Evolutionary conservation across 1,140 invertebrate genomes (phyloP), one percentile per base, ranked within the genome.

Genomic region (Scaptomyza montana): DNA sequence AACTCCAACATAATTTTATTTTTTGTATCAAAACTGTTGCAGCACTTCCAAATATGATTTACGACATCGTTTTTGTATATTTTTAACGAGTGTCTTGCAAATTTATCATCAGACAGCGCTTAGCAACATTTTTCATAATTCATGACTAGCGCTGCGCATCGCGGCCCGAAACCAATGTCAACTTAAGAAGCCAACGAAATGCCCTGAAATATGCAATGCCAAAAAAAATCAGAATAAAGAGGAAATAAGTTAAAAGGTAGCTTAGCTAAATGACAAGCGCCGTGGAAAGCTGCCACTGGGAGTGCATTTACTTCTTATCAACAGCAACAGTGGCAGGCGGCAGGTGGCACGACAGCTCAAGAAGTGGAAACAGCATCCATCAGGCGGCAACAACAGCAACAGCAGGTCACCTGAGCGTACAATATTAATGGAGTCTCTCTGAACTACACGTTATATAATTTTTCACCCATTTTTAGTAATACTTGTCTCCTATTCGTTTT

Each of bases 371-470:
- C 47, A 74, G 57, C 56, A 61, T 61, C 65, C 60, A 69, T 70
- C 67, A 70, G 51, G 47, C 72, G 73, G 36, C 19, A 74, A 39
- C 43, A 39, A 1, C 28, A 64, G 51, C 41, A 55, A 19, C 45
- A 19, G 4, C 41, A 53, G 25, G 56, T 68, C 61, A 73, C 80
- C 80, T 61, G 61, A 63, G 80, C 60, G 80, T 72, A 73, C 73
- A 79, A 84, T 79, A 80, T 84, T 84, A 84, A 84, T 84, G 68
- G 61, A 80, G 46, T 79, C 72, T 76, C 72, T 57, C 2, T 53
- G 47, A n/a, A 25, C 56, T 30, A 51, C 63, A 51, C 36, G 54
- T 47, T 25, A 47, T 54, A 63, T 62, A 74, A 66, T 81, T 51
- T 56, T 51, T 61, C 19, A 3, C 12, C n/a, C 8, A 21, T 16